Conservation (phyloP, 2,888 invertebrate species). For the Ptychoptera albimana region DNA sequence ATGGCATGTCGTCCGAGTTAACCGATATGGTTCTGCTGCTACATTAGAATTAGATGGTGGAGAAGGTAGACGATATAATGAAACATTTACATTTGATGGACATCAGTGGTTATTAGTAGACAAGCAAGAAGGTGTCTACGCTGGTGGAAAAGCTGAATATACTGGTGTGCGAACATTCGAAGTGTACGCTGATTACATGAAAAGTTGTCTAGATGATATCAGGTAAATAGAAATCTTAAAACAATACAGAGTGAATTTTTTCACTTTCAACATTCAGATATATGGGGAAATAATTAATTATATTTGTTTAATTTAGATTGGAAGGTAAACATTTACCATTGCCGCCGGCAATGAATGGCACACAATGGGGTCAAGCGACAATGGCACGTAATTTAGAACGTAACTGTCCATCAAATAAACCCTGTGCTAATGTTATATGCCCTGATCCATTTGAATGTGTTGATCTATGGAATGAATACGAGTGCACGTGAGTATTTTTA, state of each 20-base stretch:
- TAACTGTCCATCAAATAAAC: conserved; percentile 88
- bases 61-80: conserved; percentile 84
- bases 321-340: conserved; percentile 91
- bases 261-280: background rate
- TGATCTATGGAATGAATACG: conserved; percentile 95
- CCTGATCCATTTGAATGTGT: conserved; percentile 88
- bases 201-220: conserved; percentile 58
- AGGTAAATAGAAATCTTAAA: conserved; percentile 17
- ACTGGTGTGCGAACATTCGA: conserved; percentile 87
- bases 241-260: background rate
- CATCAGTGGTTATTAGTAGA: conserved; percentile 87
- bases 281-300: background rate
- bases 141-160: conserved; percentile 90
- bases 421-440: conserved; percentile 87
- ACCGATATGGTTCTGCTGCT: conserved; percentile 83
- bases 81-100: conserved; percentile 77
- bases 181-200: conserved; percentile 87
- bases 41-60: conserved; percentile 88
- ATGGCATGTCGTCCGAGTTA: conserved; percentile 89
- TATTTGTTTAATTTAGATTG: conserved; percentile 35
- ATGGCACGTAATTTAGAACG: conserved; percentile 84
- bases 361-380: conserved; percentile 89
- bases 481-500: conserved; percentile 79
- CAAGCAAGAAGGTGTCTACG: conserved; percentile 89
- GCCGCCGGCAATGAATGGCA: conserved; percentile 88